Evolutionary conservation across 2,888 invertebrate genomes (phyloP), one percentile per base, ranked within the genome.

Genomic region (Mantis religiosa): DNA sequence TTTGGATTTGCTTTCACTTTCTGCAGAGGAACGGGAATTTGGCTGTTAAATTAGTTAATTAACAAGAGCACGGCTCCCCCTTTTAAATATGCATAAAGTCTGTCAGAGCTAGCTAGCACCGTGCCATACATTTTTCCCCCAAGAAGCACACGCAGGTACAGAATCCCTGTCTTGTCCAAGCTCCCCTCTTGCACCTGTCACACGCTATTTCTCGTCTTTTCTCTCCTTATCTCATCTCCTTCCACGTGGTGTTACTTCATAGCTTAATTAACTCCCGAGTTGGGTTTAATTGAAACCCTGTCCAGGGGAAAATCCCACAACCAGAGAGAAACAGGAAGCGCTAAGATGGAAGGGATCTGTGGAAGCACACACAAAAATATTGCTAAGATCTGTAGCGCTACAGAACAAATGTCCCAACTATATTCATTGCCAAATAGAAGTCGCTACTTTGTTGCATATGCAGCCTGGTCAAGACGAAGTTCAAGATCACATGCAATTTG

Each of bases 271-370:
- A 87, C 88, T 71, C 88, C 87, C 85, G 89, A 88, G 89, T 89
- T 87, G 82, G 90, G 88, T 88, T 90, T 90, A 87, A 87, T 83
- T 87, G 87, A 87, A 87, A 83, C 83, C 82, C 47, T 71, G 87
- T 41, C 30, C 27, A n/a, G 82, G 30, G 87, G 34, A 34, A 82
- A 87, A 71, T 71, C 25, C 54, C 54, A 71, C 54, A 71, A 71
- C 54, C 54, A 3, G 54, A 71, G 20, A 20, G 54, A 71, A 71
- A 71, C 54, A 71, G 54, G 54, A 71, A 71, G 54, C 54, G 20
- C 6, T 15, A 20, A 20, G 25, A 20, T 15, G 25, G 25, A 25
- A 20, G 54, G 54, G 54, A 41, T 71, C 54, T 71, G 20, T 1
- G 25, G 54, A 71, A 71, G 54, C 41, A 71, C 54, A 25, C 54